These are phyloP conservation scores for Sebastes reedi DNA, from an alignment of 2,797 vertebrate genomes.

Conservation along the genomic window DNA sequence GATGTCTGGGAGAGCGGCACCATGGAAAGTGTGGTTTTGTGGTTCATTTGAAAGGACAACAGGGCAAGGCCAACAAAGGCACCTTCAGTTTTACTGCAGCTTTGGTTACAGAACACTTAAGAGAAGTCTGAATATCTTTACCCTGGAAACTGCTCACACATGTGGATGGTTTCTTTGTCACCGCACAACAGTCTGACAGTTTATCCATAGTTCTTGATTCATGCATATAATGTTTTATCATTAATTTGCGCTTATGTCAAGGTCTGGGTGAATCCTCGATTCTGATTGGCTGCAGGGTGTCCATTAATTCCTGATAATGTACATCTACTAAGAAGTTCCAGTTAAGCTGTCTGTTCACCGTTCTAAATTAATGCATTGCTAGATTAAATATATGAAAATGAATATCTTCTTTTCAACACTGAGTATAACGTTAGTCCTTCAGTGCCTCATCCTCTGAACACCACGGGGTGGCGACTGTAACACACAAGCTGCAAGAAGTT, in stretches of 20 bases:
- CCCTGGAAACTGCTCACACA: constrained; percentile 14
- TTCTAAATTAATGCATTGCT: no score
- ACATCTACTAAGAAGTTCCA: no score
- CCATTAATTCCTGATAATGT: background rate
- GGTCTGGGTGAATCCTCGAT: background rate
- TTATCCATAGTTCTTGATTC: background rate
- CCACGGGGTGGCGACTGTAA: no score
- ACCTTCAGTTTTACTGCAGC: constrained; percentile 59
- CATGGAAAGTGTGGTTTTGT: constrained; percentile 71
- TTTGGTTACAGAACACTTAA: constrained; percentile 26
- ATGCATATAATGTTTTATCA: background rate
- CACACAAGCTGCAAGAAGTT: background rate
- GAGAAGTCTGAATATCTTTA: constrained; percentile 25
- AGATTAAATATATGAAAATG: no score
- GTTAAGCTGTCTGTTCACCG: no score
- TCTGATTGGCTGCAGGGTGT: background rate
- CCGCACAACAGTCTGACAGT: background rate
- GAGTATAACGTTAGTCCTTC: no score
- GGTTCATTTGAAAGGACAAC: constrained; percentile 70
- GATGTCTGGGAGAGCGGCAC: constrained; percentile 50
- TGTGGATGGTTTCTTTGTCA: background rate
- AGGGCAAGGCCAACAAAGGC: constrained; percentile 54
- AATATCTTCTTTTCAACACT: no score
- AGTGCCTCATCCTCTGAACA: no score
- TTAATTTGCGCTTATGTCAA: background rate